Percentiles rank a stretch among this genome's conserved stretches.
phyloP scores from a whole-genome alignment of 1,140 invertebrate species.

The Mya arenaria region DNA sequence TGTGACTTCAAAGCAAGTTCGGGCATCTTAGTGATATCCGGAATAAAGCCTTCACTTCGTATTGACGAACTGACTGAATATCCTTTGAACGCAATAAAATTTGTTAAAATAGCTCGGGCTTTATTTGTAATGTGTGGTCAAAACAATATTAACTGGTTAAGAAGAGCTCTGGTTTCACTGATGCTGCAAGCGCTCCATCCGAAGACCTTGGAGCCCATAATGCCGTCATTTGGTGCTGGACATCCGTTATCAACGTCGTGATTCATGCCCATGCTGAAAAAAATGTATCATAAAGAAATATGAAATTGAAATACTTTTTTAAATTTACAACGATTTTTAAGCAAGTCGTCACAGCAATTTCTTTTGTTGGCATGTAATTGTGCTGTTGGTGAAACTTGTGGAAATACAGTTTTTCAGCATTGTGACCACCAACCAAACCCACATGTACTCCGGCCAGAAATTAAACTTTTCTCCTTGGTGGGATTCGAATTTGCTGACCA shows the following conservation, averaged over 20 bases:
- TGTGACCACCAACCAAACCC: not conserved
- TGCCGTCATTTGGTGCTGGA: slow-evolving; percentile 24
- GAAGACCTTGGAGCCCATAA: not conserved
- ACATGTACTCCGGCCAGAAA: not conserved
- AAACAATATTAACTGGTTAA: too few relatives aligned
- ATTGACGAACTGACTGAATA: too few relatives aligned
- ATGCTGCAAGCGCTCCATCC: slow-evolving; percentile 14
- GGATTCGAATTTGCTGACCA: too few relatives aligned
- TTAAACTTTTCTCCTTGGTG: not conserved
- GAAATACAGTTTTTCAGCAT: not conserved
- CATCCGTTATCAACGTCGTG: slow-evolving; percentile 27
- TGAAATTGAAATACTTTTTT: not conserved
- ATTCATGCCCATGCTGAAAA: slow-evolving; percentile 5
- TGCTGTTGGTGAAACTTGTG: too few relatives aligned
- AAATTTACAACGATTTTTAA: not conserved
- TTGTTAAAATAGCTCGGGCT: too few relatives aligned
- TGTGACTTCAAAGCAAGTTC: too few relatives aligned
- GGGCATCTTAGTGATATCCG: too few relatives aligned
- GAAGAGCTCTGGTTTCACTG: too few relatives aligned
- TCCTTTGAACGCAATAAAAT: too few relatives aligned
- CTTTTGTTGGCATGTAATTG: not conserved
- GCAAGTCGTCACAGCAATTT: too few relatives aligned
- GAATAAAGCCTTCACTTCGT: too few relatives aligned
- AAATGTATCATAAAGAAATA: not conserved
- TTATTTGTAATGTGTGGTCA: too few relatives aligned